A percentile compares a stretch with the other conserved stretches of the same genome.
Conservation (phyloP, 2,888 invertebrate genomes). For the Lithosia quadra region DNA sequence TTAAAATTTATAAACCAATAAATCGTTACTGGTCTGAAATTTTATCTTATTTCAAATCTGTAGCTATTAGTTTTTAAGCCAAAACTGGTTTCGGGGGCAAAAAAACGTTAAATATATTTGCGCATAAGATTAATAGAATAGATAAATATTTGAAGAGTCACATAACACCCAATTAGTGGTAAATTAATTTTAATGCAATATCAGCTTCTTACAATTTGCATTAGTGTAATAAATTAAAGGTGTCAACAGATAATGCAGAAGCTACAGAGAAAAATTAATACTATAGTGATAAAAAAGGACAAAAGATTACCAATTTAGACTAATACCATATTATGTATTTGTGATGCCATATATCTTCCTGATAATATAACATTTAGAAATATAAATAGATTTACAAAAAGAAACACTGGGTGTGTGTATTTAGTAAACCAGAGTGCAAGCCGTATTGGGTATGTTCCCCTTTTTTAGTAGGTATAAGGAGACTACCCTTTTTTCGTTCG, state of each 20-base stretch:
- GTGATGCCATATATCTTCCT: too few relatives aligned
- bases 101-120: conserved; percentile 46
- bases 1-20: too few relatives aligned
- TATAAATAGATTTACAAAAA: too few relatives aligned
- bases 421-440: too few relatives aligned
- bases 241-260: background rate
- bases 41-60: conserved; percentile 33
- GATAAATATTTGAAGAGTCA: conserved; percentile 65
- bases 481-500: too few relatives aligned
- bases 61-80: conserved; percentile 43
- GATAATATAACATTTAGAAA: too few relatives aligned
- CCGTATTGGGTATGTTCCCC: too few relatives aligned
- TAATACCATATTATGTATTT: too few relatives aligned
- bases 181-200: conserved; percentile 65
- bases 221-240: conserved; percentile 8
- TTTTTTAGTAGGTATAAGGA: too few relatives aligned
- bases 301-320: background rate
- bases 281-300: background rate
- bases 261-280: background rate
- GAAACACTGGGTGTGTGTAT: too few relatives aligned
- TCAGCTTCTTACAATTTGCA: conserved; percentile 5
- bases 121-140: conserved; percentile 64
- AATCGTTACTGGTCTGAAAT: conserved; percentile 46
- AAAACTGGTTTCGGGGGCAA: conserved; percentile 38
- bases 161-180: conserved; percentile 75